A percentile compares a stretch with the other conserved stretches of the same genome.
Evolutionary conservation across 1,140 invertebrate genomes (phyloP).

Genomic region (Papilio xuthus): DNA sequence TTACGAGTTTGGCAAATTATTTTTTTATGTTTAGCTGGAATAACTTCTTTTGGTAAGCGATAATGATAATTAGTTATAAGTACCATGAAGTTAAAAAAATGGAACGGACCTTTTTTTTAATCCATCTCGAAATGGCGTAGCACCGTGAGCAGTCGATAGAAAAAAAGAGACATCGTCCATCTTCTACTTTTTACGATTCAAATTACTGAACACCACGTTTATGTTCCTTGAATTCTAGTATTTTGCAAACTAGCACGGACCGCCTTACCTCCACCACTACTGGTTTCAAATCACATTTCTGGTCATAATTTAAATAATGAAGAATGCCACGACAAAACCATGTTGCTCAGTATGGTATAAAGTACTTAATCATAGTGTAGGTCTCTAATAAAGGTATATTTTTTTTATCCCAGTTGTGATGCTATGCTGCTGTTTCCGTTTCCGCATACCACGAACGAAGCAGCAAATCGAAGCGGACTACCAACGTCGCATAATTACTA

Average conservation of each 20-base stretch:
- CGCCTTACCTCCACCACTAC: too few species aligned
- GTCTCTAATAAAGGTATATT: neutral
- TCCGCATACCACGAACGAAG: slow-evolving; percentile 94
- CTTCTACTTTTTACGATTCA: neutral
- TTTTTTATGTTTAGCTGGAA: slow-evolving; percentile 82
- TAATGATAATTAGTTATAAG: neutral
- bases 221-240: too few species aligned
- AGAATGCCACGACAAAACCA: too few species aligned
- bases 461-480: slow-evolving; percentile 97
- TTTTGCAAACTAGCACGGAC: too few species aligned
- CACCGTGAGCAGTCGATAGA: neutral
- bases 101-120: neutral
- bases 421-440: slow-evolving; percentile 92
- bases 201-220: neutral
- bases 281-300: too few species aligned
- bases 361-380: neutral
- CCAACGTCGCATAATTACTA: slow-evolving; percentile 90
- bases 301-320: too few species aligned
- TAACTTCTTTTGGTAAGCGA: slow-evolving; percentile 82
- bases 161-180: neutral
- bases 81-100: neutral
- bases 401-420: slow-evolving; percentile 84
- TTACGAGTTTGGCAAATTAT: slow-evolving; percentile 86
- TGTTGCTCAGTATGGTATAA: neutral
- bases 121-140: neutral